These are phyloP conservation scores for Neoaliturus tenellus DNA, from an alignment of 2,888 invertebrate species.

Conservation along the genomic window DNA sequence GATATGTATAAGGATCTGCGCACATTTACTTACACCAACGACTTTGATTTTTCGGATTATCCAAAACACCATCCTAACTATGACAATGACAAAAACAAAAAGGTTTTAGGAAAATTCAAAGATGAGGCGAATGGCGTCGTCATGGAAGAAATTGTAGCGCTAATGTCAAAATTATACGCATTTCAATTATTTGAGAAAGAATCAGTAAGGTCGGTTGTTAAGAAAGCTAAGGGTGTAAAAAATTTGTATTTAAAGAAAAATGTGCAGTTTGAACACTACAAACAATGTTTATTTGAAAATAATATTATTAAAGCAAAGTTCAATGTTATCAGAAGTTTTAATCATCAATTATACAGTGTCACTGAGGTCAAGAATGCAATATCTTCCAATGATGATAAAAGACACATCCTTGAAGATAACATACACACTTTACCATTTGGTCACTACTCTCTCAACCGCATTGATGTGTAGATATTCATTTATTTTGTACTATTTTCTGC, in stretches of 20 bases:
- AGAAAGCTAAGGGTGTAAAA: constrained; percentile 41
- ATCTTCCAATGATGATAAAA: constrained; percentile 28
- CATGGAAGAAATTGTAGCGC: constrained; percentile 31
- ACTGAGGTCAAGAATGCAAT: constrained; percentile 29
- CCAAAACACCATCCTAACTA: constrained; percentile 45
- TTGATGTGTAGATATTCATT: not conserved
- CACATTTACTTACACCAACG: constrained; percentile 32
- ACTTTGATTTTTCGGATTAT: constrained; percentile 55
- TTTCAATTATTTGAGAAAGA: not conserved
- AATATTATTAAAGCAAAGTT: not conserved
- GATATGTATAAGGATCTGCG: constrained; percentile 55
- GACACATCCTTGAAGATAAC: not conserved
- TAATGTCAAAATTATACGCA: constrained; percentile 35
- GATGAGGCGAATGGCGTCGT: constrained; percentile 53
- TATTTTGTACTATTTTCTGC: no score
- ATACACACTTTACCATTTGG: constrained; percentile 36
- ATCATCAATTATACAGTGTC: constrained; percentile 31
- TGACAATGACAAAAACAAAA: constrained; percentile 46
- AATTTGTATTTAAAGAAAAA: constrained; percentile 4
- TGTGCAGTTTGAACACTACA: constrained; percentile 27
- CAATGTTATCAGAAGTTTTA: constrained; percentile 37
- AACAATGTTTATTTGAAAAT: constrained; percentile 12
- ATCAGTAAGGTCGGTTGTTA: no score
- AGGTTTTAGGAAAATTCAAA: constrained; percentile 56
- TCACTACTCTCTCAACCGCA: constrained; percentile 32